phyloP scores from a whole-genome alignment of 2,888 invertebrate species.

The Aspidapion aeneum region DNA sequence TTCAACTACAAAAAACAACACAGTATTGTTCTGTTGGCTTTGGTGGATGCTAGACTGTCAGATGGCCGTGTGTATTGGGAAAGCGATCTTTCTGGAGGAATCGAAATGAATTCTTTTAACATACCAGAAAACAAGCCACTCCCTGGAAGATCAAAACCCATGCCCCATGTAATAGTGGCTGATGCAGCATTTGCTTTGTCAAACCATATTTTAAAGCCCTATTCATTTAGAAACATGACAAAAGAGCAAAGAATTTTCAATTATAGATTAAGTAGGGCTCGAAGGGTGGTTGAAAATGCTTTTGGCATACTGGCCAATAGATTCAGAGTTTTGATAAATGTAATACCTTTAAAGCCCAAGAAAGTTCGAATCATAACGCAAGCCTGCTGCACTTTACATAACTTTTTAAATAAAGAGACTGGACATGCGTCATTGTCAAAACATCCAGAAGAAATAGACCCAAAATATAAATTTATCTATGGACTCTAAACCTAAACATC shows the following conservation, averaged over 20 bases:
- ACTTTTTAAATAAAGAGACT: slow-evolving; percentile 8
- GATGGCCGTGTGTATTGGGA: slow-evolving; percentile 33
- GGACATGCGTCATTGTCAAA: not conserved
- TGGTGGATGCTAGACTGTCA: slow-evolving; percentile 28
- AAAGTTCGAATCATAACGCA: slow-evolving; percentile 19
- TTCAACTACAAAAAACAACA: slow-evolving; percentile 32
- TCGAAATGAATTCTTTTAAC: slow-evolving; percentile 28
- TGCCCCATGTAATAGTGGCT: slow-evolving; percentile 32
- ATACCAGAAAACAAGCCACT: slow-evolving; percentile 28
- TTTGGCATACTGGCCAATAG: slow-evolving; percentile 16
- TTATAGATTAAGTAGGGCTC: no score
- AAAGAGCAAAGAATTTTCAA: slow-evolving; percentile 17
- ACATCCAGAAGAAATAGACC: not conserved
- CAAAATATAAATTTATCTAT: not conserved
- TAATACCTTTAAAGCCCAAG: slow-evolving; percentile 20
- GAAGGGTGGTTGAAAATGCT: no score
- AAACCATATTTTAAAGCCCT: slow-evolving; percentile 33
- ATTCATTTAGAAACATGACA: slow-evolving; percentile 22
- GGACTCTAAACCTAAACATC: not conserved
- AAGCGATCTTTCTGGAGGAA: slow-evolving; percentile 24
- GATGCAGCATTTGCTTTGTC: slow-evolving; percentile 35
- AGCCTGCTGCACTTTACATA: slow-evolving; percentile 21
- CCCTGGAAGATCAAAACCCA: slow-evolving; percentile 24
- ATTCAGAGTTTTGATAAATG: slow-evolving; percentile 22
- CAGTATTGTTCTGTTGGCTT: slow-evolving; percentile 33